Percentiles rank a stretch among this genome's conserved stretches.
Evolutionary conservation across 2,888 invertebrate genomes (phyloP).

Genomic region (Apamea anceps): DNA sequence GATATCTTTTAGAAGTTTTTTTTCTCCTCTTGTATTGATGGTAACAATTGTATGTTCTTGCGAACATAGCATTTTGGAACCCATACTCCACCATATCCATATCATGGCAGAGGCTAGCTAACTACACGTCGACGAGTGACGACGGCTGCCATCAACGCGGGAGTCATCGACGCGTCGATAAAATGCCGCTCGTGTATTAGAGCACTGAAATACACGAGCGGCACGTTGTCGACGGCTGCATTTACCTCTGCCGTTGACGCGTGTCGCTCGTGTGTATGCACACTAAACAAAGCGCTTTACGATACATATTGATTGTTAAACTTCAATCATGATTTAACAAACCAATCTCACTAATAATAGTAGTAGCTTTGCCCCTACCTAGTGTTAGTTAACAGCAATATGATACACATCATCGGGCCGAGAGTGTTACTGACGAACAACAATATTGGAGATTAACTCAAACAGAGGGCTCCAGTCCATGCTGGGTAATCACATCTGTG

Average conservation of each 20-base stretch:
- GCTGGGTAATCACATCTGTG: constrained; percentile 71
- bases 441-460: constrained; percentile 69
- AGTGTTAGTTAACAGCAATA: constrained; percentile 41
- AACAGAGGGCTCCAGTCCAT: constrained; percentile 56
- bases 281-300: background rate
- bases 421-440: constrained; percentile 58
- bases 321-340: background rate
- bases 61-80: background rate
- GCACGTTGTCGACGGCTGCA: background rate
- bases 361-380: constrained; percentile 13
- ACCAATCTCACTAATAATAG: constrained; percentile 19
- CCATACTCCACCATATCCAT: background rate
- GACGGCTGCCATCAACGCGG: background rate
- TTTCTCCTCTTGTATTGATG: background rate
- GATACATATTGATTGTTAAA: background rate
- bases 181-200: background rate
- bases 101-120: background rate
- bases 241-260: background rate
- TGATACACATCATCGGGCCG: constrained; percentile 46
- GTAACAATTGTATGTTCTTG: background rate
- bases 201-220: background rate
- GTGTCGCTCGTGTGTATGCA: background rate
- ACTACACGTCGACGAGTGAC: background rate
- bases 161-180: too few species aligned
- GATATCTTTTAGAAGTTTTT: background rate